Base-by-base conservation (phyloP, 2,888 invertebrate species). In the Sminthurinus aureus region DNA sequence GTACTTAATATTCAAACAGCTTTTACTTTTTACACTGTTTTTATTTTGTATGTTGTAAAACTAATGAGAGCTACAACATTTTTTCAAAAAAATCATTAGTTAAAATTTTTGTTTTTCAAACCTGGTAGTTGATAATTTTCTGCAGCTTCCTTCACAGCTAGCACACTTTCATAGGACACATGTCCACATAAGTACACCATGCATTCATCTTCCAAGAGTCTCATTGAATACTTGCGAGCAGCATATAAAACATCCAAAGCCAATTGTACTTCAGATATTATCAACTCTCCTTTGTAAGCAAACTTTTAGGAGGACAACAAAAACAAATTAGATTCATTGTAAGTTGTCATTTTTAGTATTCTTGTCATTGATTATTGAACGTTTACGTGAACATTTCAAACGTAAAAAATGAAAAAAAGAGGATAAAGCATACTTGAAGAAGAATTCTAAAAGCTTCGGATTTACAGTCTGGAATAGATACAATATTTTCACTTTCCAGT, bases 191-290 rank as follows among this genome's bases (percentile, higher is more conserved):
- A 79, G 66, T 83, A 81, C 8, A 85, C 75, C 58, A 84, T 75
- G 80, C 88, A 88, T n/a, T 82, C 84, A 80, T 87, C 87, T 69
- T 88, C 87, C 20, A 88, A 83, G 69, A 83, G 86, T 22, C 83
- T 79, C 78, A 88, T 86, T 9, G 83, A 76, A 67, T 88, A 88
- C 74, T 88, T 88, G 12, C 88, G 67, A 9, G 86, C 84, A 2
- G 85, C 81, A 74, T 88, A 88, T 13, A 88, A 80, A 20, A 87
- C 82, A 38, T 86, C 84, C 66, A 86, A 82, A 50, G 84, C 85
- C 26, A 85, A 66, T 20, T 83, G 76, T n/a, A 84, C 71, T 38
- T 81, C 82, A 20, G 76, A 22, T 50, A 73, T 77, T 15, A 38
- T 20, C 0, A 78, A 13, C 22, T 81, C 80, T 24, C 81, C 83